Conservation (phyloP, 35 echinoderm and acorn worm genomes). For the Lytechinus pictus region DNA sequence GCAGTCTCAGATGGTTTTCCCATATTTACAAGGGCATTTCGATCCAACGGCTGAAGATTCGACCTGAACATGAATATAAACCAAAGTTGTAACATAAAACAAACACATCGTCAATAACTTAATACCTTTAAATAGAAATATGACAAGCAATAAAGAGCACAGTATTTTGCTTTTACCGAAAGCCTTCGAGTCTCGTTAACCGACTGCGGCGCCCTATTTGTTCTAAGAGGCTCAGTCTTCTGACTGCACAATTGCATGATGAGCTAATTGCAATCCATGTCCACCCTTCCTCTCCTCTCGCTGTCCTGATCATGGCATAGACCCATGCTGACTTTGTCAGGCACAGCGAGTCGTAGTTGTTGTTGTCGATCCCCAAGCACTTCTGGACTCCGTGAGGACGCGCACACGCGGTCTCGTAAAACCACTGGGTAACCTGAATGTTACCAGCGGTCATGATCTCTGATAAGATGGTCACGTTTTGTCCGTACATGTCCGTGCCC, state of each 20-base stretch:
- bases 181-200: not conserved
- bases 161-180: slow-evolving; percentile 23
- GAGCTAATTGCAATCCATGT: slow-evolving; percentile 71
- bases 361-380: slow-evolving; percentile 67
- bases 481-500: slow-evolving; percentile 61
- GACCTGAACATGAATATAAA: not conserved
- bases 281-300: slow-evolving; percentile 67
- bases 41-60: not conserved
- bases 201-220: not conserved
- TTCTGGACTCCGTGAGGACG: not conserved
- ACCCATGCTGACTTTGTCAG: slow-evolving; percentile 65
- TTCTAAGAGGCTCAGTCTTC: slow-evolving; percentile 19
- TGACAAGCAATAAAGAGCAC: slow-evolving; percentile 15
- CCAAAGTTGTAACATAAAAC: not conserved
- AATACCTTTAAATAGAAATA: slow-evolving; percentile 49
- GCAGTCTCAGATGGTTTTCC: not conserved
- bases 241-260: slow-evolving; percentile 78
- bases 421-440: slow-evolving; percentile 61
- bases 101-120: slow-evolving; percentile 43
- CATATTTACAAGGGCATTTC: not conserved
- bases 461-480: slow-evolving; percentile 71
- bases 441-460: slow-evolving; percentile 63
- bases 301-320: slow-evolving; percentile 68
- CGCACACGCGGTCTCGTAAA: slow-evolving; percentile 70
- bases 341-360: slow-evolving; percentile 63